Evolutionary conservation across 2,113 vertebrate genomes (phyloP), one percentile per base, ranked within the genome.

Genomic region (Lepisosteus oculatus): DNA sequence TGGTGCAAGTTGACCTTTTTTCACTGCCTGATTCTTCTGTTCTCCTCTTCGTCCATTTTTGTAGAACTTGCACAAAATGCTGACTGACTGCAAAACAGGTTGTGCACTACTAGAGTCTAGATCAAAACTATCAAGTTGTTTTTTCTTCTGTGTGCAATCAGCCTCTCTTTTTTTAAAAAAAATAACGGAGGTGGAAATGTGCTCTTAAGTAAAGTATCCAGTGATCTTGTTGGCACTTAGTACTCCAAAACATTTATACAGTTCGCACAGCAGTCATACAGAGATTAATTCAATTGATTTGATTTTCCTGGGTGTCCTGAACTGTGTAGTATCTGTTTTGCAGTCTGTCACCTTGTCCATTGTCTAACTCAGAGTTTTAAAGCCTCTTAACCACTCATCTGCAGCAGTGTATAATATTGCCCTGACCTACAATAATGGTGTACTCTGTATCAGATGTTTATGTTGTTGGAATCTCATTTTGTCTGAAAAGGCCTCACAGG

Each of bases 401-500:
- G 88, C 64, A 75, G 68, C 87, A 84, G 73, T 77, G 54, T 72
- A 71, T 87, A 73, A 68, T 15, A 56, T 71, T 51, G 59, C 65
- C 69, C 65, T 85, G 85, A 85, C 84, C 79, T 81, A 69, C 74
- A 74, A 67, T 82, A 29, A 73, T 72, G 64, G 56, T 83, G 86
- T 85, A 80, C 85, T 86, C 88, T 78, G 55, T 81, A 81, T 85
- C 80, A 87, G 87, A 90, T 87, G 80, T 83, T 89, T 90, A 75
- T 86, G 79, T 89, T 89, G 83, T 65, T 54, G 47, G 45, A 54
- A 6, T 43, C 41, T 64, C 47, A 11, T 29, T 55, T 41, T 65
- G 8, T 77, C 73, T 73, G 78, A 85, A 74, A 79, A 81, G 77
- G 71, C 69, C 82, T 79, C 73, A 72, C 73, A 17, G 12, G 43